These are phyloP conservation scores for Drosophila rufa DNA, from an alignment of 1,140 invertebrate genomes.

Conservation along the genomic window DNA sequence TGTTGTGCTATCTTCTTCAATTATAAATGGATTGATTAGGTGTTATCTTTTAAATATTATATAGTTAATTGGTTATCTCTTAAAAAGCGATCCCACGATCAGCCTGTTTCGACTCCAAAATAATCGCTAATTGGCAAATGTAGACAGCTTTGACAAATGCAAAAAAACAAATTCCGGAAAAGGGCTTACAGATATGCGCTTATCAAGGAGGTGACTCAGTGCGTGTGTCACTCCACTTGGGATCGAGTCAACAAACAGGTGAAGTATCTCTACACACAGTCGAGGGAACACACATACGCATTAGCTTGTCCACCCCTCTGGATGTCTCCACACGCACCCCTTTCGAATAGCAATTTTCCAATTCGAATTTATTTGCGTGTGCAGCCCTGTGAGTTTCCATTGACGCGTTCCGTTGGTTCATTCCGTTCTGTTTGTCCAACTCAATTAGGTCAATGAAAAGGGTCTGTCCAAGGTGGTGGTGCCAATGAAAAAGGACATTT, in stretches of 20 bases:
- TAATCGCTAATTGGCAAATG: conserved; percentile 4
- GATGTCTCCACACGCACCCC: neutral
- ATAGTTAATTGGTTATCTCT: no score
- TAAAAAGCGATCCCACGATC: no score
- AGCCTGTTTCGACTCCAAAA: neutral
- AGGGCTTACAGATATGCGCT: conserved; percentile 15
- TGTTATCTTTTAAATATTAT: neutral
- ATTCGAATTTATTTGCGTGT: conserved; percentile 1
- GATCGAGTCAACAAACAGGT: conserved; percentile 1
- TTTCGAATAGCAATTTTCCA: conserved; percentile 4
- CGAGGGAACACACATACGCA: neutral
- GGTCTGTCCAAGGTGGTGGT: neutral
- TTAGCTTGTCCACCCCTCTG: neutral
- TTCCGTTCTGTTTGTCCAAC: conserved; percentile 3
- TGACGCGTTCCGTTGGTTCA: neutral
- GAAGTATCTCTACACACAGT: neutral
- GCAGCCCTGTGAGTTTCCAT: neutral
- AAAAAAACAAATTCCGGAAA: neutral
- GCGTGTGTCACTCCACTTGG: conserved; percentile 26
- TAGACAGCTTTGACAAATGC: neutral
- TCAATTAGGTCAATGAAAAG: conserved; percentile 17
- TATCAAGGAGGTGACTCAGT: conserved; percentile 37
- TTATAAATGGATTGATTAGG: neutral
- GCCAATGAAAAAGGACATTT: neutral
- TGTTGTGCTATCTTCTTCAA: neutral